A percentile compares a stretch with the other conserved stretches of the same genome.
These are phyloP conservation scores for Oikopleura albicans DNA, from an alignment of 23 tunicate species.

Conservation along the genomic window DNA sequence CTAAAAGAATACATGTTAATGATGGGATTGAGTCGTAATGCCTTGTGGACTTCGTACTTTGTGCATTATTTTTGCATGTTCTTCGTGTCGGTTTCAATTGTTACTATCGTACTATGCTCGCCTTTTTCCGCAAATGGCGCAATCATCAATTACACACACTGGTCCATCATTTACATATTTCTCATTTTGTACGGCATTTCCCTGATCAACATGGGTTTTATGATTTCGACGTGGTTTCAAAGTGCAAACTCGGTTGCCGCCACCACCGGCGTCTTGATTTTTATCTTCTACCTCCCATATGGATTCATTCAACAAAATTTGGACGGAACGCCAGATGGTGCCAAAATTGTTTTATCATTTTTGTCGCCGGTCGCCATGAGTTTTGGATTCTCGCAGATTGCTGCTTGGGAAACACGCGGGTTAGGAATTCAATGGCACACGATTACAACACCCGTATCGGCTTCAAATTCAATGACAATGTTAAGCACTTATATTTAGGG, in stretches of 20 bases:
- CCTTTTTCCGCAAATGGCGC: neutral
- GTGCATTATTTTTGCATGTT: neutral
- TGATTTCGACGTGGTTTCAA: neutral
- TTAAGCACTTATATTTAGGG: neutral
- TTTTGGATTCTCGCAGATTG: neutral
- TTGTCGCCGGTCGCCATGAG: neutral
- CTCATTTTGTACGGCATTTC: neutral
- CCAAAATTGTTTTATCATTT: neutral
- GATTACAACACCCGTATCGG: neutral
- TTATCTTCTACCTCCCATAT: neutral
- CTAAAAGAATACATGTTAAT: slow-evolving; percentile 14
- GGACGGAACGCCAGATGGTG: neutral
- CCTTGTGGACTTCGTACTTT: neutral
- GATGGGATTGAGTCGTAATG: neutral
- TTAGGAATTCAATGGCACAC: neutral
- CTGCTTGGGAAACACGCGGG: neutral
- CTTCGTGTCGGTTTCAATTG: neutral
- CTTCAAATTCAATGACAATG: neutral
- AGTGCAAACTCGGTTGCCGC: neutral
- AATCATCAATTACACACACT: neutral
- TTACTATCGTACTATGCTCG: neutral
- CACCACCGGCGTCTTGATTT: neutral
- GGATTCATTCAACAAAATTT: neutral
- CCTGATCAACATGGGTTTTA: neutral
- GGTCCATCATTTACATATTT: neutral